A percentile compares a stretch with the other conserved stretches of the same genome.
phyloP scores from a whole-genome alignment of 1,140 invertebrate genomes.

The Frieseomelitta varia region DNA sequence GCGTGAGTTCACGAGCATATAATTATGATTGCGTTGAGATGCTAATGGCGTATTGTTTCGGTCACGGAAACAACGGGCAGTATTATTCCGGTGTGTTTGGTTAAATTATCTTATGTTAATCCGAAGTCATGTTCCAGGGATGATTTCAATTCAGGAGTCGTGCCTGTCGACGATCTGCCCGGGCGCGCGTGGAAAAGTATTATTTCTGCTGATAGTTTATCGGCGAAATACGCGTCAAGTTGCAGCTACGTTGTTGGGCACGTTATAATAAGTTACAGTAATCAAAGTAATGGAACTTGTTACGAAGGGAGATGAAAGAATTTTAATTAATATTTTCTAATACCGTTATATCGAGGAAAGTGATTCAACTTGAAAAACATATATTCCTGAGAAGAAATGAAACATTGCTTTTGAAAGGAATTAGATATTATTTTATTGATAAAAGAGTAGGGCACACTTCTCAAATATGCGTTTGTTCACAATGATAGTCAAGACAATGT shows the following conservation, averaged over 20 bases:
- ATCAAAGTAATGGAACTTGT: not conserved
- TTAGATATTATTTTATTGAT: no score
- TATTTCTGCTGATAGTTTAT: not conserved
- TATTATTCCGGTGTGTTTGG: constrained; percentile 16
- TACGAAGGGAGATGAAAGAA: not conserved
- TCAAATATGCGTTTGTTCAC: no score
- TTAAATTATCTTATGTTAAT: constrained; percentile 39
- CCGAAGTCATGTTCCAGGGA: not conserved
- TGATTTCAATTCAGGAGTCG: not conserved
- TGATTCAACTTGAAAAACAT: no score
- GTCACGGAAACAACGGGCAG: constrained; percentile 36
- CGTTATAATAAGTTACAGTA: no score
- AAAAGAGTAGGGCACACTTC: no score
- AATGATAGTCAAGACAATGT: no score
- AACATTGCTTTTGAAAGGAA: no score
- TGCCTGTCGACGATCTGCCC: not conserved
- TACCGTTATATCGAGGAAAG: no score
- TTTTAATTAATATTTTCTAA: not conserved
- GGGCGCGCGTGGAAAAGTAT: not conserved
- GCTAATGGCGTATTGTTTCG: constrained; percentile 47
- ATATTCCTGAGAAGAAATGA: no score
- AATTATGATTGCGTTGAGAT: constrained; percentile 47
- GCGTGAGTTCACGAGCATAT: constrained; percentile 47
- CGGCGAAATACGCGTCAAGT: no score
- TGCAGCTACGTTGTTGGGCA: no score